Percentiles rank a stretch among this genome's conserved stretches.
Evolutionary conservation across 2,797 vertebrate genomes (phyloP).

Genomic region (Oreochromis grahami): DNA sequence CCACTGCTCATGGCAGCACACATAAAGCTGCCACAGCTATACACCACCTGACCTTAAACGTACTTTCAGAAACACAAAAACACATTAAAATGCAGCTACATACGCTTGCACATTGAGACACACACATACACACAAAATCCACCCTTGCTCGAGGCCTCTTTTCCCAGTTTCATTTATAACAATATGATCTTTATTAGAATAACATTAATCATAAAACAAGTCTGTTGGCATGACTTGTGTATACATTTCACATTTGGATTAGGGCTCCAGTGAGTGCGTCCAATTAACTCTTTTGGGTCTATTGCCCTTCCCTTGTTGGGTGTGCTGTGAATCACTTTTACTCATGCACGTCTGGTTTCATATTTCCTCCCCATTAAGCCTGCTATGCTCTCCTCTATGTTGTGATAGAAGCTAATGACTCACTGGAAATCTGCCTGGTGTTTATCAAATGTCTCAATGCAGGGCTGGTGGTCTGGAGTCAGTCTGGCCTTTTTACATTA

Average conservation of each 20-base stretch:
- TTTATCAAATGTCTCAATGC: constrained; percentile 60
- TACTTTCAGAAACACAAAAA: neutral
- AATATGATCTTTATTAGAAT: constrained; percentile 49
- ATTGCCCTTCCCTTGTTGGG: constrained; percentile 27
- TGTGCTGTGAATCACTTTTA: constrained; percentile 57
- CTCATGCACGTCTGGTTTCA: constrained; percentile 62
- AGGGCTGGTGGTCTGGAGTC: constrained; percentile 42
- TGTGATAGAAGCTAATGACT: constrained; percentile 72
- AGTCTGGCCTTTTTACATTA: neutral
- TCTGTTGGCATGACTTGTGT: constrained; percentile 26
- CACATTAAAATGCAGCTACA: neutral
- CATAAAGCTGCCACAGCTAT: constrained; percentile 19
- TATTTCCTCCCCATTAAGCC: constrained; percentile 65
- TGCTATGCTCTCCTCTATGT: constrained; percentile 54
- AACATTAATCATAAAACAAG: constrained; percentile 53
- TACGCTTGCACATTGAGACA: neutral
- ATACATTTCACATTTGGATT: constrained; percentile 54
- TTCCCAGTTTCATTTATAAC: constrained; percentile 31
- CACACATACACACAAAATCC: neutral
- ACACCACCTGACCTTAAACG: constrained; percentile 15
- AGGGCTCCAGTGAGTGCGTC: constrained; percentile 20
- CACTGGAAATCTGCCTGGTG: constrained; percentile 65
- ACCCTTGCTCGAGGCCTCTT: constrained; percentile 1
- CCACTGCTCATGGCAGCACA: neutral
- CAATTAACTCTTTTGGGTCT: constrained; percentile 53